Evolutionary conservation across 2,888 invertebrate genomes (phyloP).

Genomic region (Cataglyphis rosenhaueri): DNA sequence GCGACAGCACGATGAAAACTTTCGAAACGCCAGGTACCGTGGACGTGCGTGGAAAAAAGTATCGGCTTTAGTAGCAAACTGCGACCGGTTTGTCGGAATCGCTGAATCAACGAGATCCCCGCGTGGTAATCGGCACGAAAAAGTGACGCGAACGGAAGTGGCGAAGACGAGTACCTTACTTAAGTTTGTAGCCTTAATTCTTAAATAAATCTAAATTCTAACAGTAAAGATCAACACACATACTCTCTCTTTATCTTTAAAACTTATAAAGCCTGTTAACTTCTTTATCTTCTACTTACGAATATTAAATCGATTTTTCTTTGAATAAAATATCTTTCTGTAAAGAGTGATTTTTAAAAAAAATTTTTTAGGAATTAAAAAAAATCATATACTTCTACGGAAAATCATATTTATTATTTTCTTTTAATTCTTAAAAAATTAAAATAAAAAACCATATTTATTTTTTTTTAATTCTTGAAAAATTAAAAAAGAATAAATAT

Average conservation of each 20-base stretch:
- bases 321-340: not conserved
- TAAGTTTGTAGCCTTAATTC: not conserved
- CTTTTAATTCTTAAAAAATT: not conserved
- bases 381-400: not conserved
- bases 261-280: not conserved
- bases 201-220: not conserved
- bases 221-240: not conserved
- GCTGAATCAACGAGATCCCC: slow-evolving; percentile 53
- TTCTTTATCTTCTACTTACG: not conserved
- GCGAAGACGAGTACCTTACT: not conserved
- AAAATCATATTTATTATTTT: not conserved
- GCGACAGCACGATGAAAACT: slow-evolving; percentile 73
- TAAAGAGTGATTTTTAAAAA: too few species aligned
- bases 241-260: too few species aligned
- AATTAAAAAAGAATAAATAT: too few species aligned
- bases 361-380: too few species aligned
- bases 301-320: not conserved
- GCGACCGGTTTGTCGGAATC: slow-evolving; percentile 40
- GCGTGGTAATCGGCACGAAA: slow-evolving; percentile 13
- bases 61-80: slow-evolving; percentile 60
- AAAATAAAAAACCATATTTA: too few species aligned
- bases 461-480: too few species aligned
- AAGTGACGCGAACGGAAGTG: not conserved
- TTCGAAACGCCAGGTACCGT: slow-evolving; percentile 65
- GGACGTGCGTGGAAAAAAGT: slow-evolving; percentile 67